Percentiles rank a stretch among this genome's conserved stretches.
These are phyloP conservation scores for Delia radicum DNA, from an alignment of 1,140 invertebrate species.

Conservation along the genomic window DNA sequence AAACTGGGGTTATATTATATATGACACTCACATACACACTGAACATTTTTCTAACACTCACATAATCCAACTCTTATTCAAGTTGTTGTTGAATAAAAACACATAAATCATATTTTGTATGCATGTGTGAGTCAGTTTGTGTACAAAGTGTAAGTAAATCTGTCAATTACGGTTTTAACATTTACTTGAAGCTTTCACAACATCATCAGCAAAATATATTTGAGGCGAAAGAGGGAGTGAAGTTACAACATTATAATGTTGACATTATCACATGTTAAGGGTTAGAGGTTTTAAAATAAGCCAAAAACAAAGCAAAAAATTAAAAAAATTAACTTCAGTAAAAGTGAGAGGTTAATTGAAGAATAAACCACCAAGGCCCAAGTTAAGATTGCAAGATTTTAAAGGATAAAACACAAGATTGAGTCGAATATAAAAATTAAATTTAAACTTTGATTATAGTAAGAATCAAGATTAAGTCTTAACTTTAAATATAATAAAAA, in stretches of 20 bases:
- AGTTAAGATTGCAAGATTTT: too few relatives aligned
- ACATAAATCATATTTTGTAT: constrained; percentile 12
- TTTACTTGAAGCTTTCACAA: constrained; percentile 16
- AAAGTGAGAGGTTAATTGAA: too few relatives aligned
- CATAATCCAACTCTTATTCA: neutral
- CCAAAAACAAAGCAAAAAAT: too few relatives aligned
- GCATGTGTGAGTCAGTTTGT: neutral
- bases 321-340: too few relatives aligned
- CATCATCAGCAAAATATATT: neutral
- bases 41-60: neutral
- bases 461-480: too few relatives aligned
- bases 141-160: constrained; percentile 18
- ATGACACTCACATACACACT: neutral
- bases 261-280: neutral
- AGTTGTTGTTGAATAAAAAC: neutral
- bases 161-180: constrained; percentile 14
- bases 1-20: neutral
- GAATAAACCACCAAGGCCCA: too few relatives aligned
- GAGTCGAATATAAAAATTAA: too few relatives aligned
- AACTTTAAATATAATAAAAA: too few relatives aligned
- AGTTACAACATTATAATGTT: neutral
- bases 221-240: neutral
- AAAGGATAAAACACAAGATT: too few relatives aligned
- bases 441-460: too few relatives aligned
- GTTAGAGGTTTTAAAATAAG: neutral